Percentiles rank a stretch among this genome's conserved stretches.
Conservation (phyloP, 2,797 vertebrate genomes). For the Sebastes diploproa region DNA sequence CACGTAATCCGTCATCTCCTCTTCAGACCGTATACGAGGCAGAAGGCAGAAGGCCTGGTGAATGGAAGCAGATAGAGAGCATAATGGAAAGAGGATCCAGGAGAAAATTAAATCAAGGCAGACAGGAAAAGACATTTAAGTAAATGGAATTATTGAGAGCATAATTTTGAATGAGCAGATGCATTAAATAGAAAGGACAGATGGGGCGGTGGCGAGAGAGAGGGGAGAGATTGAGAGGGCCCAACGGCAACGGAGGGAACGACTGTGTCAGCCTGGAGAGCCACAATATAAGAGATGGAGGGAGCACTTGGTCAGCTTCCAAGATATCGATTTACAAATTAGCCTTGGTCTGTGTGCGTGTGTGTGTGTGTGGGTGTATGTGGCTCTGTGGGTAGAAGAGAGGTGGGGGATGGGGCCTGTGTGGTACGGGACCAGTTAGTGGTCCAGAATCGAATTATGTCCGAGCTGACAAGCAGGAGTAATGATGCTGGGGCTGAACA, state of each 20-base stretch:
- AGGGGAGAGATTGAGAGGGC: constrained; percentile 8
- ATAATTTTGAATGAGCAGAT: constrained; percentile 37
- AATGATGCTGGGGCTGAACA: constrained; percentile 24
- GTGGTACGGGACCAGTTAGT: constrained; percentile 51
- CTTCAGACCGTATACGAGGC: not conserved
- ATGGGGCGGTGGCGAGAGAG: constrained; percentile 28
- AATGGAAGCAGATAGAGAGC: not conserved
- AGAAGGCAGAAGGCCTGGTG: not conserved
- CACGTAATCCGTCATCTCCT: not conserved
- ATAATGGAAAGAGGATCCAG: constrained; percentile 35
- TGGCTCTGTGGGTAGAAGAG: constrained; percentile 2
- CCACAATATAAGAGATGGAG: constrained; percentile 57
- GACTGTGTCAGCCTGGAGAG: constrained; percentile 13
- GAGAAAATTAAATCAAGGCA: constrained; percentile 48
- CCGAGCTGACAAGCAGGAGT: constrained; percentile 50
- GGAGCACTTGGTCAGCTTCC: constrained; percentile 51
- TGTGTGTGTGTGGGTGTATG: not conserved
- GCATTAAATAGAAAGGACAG: constrained; percentile 41
- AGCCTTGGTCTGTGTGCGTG: constrained; percentile 21
- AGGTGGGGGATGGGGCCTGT: constrained; percentile 9
- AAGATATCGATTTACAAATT: constrained; percentile 73
- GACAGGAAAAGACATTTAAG: constrained; percentile 60
- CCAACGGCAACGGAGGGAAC: not conserved
- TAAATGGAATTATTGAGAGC: constrained; percentile 64
- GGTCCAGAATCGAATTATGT: constrained; percentile 67